These are phyloP conservation scores for Cryptophagus acutangulus DNA, from an alignment of 2,888 invertebrate species.

Conservation along the genomic window DNA sequence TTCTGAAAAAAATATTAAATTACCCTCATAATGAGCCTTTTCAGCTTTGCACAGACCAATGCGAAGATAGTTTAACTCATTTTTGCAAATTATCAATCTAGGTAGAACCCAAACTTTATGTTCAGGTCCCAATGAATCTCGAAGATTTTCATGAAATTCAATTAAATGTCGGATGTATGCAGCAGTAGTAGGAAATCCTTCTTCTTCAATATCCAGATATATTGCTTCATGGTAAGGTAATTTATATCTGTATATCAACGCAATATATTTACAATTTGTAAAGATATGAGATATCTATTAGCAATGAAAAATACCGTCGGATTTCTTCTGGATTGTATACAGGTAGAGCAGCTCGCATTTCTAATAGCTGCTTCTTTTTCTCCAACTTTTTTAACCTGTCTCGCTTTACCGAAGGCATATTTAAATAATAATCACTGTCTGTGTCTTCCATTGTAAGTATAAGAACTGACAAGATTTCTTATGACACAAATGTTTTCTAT, in stretches of 20 bases:
- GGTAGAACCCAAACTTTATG: slow-evolving; percentile 47
- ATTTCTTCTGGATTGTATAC: slow-evolving; percentile 39
- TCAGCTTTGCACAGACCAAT: slow-evolving; percentile 23
- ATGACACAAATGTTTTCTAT: too few relatives aligned
- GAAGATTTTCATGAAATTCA: slow-evolving; percentile 52
- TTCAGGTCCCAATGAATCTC: slow-evolving; percentile 52
- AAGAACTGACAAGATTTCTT: too few relatives aligned
- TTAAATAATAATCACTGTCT: too few relatives aligned
- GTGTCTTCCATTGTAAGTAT: too few relatives aligned
- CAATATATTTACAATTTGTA: slow-evolving; percentile 2
- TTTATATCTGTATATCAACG: slow-evolving; percentile 49
- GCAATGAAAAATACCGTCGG: slow-evolving; percentile 34
- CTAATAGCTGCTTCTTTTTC: slow-evolving; percentile 27
- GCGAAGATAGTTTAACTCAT: slow-evolving; percentile 33
- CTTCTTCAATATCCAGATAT: slow-evolving; percentile 53
- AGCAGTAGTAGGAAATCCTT: slow-evolving; percentile 50
- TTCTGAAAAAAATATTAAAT: slow-evolving; percentile 5
- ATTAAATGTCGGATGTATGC: slow-evolving; percentile 53
- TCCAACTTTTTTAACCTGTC: neutral
- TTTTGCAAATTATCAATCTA: slow-evolving; percentile 33
- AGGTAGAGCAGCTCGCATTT: slow-evolving; percentile 42
- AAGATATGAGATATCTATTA: neutral
- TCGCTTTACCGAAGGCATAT: neutral
- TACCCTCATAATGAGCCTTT: slow-evolving; percentile 31
- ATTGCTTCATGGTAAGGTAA: slow-evolving; percentile 54